Evolutionary conservation across 1,140 invertebrate genomes (phyloP).

Genomic region (Orius insidiosus): DNA sequence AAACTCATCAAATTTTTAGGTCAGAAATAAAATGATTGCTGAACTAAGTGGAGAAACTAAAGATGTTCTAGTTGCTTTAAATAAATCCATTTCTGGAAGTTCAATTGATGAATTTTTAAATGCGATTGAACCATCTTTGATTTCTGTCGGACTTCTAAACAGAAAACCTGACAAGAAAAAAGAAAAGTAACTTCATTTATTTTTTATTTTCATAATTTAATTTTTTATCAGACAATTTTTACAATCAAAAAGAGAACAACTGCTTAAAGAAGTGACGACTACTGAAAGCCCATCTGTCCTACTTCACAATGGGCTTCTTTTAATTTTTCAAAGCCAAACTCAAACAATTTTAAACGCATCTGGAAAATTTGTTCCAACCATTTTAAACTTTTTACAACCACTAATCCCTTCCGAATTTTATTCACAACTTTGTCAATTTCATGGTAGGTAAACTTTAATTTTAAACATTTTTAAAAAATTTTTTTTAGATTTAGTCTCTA

Average conservation of each 20-base stretch:
- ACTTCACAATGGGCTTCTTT: slow-evolving; percentile 61
- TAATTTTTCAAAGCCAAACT: slow-evolving; percentile 65
- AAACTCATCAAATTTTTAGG: slow-evolving; percentile 23
- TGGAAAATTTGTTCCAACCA: slow-evolving; percentile 70
- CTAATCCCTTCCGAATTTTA: slow-evolving; percentile 45
- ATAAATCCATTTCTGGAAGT: slow-evolving; percentile 38
- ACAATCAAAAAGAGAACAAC: slow-evolving; percentile 55
- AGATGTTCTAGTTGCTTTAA: slow-evolving; percentile 36
- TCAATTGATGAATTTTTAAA: slow-evolving; percentile 61
- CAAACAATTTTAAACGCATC: slow-evolving; percentile 75
- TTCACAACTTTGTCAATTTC: slow-evolving; percentile 44
- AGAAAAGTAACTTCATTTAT: slow-evolving; percentile 37
- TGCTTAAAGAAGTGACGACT: slow-evolving; percentile 57
- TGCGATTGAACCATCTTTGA: slow-evolving; percentile 48
- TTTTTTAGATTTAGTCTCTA: slow-evolving; percentile 40
- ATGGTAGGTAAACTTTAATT: slow-evolving; percentile 40
- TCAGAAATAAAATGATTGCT: slow-evolving; percentile 29
- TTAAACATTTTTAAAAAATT: slow-evolving; percentile 18
- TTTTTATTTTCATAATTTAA: slow-evolving; percentile 3
- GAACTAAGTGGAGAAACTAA: slow-evolving; percentile 41
- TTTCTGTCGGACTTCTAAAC: slow-evolving; percentile 53
- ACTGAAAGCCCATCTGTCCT: slow-evolving; percentile 61
- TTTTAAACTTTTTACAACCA: slow-evolving; percentile 53
- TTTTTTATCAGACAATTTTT: slow-evolving; percentile 32
- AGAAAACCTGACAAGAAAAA: slow-evolving; percentile 80